Percentiles rank a stretch among this genome's conserved stretches.
phyloP scores from a whole-genome alignment of 2,113 vertebrate genomes.

The Nothobranchius furzeri region DNA sequence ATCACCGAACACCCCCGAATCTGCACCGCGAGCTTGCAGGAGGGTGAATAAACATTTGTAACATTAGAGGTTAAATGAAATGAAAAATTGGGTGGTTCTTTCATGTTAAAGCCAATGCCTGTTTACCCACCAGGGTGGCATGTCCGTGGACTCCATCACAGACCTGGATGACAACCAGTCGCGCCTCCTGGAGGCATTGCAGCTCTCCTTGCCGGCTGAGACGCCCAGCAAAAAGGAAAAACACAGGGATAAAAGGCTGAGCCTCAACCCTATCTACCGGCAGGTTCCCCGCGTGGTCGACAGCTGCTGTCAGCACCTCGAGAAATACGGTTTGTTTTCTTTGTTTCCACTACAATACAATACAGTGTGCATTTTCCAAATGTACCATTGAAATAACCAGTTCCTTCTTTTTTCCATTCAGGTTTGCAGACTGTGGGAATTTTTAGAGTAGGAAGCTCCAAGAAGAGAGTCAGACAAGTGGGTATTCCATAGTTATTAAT shows the following conservation, averaged over 20 bases:
- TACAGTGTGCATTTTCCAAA: background rate
- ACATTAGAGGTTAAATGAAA: no score
- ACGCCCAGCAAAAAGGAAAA: slow-evolving; percentile 93
- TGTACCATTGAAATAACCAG: background rate
- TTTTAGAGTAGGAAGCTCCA: slow-evolving; percentile 98
- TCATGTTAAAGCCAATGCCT: background rate
- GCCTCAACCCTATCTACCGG: slow-evolving; percentile 96
- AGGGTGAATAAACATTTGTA: slow-evolving; percentile 81
- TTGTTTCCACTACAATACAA: no score
- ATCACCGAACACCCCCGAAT: slow-evolving; percentile 92
- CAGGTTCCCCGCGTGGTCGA: slow-evolving; percentile 97
- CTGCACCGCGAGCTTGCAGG: slow-evolving; percentile 85
- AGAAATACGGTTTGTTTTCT: slow-evolving; percentile 88
- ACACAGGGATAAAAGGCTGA: slow-evolving; percentile 92
- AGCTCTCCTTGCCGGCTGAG: slow-evolving; percentile 94
- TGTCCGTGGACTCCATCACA: slow-evolving; percentile 99
- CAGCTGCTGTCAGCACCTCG: slow-evolving; percentile 97
- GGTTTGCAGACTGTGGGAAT: slow-evolving; percentile 98
- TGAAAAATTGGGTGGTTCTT: no score
- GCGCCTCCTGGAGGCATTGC: slow-evolving; percentile 93
- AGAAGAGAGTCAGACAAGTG: slow-evolving; percentile 98
- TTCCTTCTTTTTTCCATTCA: slow-evolving; percentile 49
- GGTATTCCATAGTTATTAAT: background rate
- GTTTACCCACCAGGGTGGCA: slow-evolving; percentile 83
- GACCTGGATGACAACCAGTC: slow-evolving; percentile 97